These are phyloP conservation scores for Troilus luridus DNA, from an alignment of 2,888 invertebrate genomes.

Conservation along the genomic window DNA sequence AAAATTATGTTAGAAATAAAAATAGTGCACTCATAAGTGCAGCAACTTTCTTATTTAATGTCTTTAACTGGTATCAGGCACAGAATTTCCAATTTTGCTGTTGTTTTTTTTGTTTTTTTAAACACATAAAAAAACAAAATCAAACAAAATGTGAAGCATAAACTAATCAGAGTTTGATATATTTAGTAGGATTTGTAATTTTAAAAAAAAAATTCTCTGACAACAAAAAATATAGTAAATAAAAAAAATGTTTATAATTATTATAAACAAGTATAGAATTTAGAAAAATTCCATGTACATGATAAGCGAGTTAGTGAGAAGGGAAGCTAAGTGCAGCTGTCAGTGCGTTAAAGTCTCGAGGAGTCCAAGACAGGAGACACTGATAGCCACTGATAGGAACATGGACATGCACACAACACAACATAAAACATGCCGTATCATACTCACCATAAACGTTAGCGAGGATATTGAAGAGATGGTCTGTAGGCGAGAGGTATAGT, in stretches of 20 bases:
- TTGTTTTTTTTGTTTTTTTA: neutral
- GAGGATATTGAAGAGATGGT: neutral
- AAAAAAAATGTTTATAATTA: neutral
- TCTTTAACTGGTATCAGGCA: neutral
- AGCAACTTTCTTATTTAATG: neutral
- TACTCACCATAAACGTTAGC: slow-evolving; percentile 55
- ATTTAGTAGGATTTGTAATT: neutral
- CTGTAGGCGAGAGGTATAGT: neutral
- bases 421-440: neutral
- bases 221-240: neutral
- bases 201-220: neutral
- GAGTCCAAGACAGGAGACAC: neutral
- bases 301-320: neutral
- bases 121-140: neutral
- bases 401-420: neutral
- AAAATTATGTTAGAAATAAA: neutral
- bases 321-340: neutral
- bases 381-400: neutral
- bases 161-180: neutral
- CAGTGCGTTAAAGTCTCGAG: slow-evolving; percentile 41
- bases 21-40: neutral
- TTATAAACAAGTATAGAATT: neutral
- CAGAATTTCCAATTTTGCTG: too few species aligned
- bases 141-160: neutral
- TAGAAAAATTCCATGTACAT: neutral